These are phyloP conservation scores for Acanthiza pusilla DNA, from an alignment of 2,797 vertebrate genomes.

Conservation along the genomic window DNA sequence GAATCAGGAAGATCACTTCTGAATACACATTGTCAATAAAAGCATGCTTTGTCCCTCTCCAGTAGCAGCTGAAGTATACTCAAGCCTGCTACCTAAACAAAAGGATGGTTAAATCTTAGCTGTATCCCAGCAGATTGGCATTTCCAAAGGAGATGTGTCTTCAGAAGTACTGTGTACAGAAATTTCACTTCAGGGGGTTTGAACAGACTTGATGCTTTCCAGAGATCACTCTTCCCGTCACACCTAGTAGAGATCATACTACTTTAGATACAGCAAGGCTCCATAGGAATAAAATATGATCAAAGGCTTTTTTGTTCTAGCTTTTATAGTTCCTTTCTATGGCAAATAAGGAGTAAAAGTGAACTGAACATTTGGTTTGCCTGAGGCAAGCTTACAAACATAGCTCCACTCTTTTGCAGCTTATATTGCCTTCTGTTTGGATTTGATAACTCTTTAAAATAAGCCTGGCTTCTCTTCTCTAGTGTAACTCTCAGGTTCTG, in stretches of 20 bases:
- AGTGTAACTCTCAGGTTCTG: not conserved
- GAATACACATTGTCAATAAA: not conserved
- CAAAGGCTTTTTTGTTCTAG: not conserved
- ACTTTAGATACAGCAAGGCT: not conserved
- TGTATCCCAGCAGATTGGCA: not conserved
- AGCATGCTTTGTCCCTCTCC: fast-evolving
- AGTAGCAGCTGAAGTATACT: not conserved
- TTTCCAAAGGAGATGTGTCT: not conserved
- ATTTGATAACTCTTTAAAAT: conserved; percentile 61
- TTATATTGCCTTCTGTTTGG: conserved; percentile 50
- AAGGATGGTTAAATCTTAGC: not conserved
- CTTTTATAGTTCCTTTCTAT: conserved; percentile 35
- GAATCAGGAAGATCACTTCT: not conserved
- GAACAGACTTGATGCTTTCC: conserved; percentile 3
- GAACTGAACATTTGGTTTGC: conserved; percentile 67
- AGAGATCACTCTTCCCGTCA: not conserved
- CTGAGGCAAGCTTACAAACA: conserved; percentile 65
- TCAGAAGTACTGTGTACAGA: not conserved
- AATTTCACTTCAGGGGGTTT: not conserved
- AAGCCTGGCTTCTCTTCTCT: not conserved
- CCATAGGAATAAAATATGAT: not conserved
- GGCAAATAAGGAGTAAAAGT: conserved; percentile 52
- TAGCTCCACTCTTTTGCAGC: not conserved
- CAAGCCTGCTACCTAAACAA: not conserved
- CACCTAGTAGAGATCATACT: not conserved